These are phyloP conservation scores for Pygoscelis antarcticus DNA, from an alignment of 2,113 vertebrate species.

Conservation along the genomic window DNA sequence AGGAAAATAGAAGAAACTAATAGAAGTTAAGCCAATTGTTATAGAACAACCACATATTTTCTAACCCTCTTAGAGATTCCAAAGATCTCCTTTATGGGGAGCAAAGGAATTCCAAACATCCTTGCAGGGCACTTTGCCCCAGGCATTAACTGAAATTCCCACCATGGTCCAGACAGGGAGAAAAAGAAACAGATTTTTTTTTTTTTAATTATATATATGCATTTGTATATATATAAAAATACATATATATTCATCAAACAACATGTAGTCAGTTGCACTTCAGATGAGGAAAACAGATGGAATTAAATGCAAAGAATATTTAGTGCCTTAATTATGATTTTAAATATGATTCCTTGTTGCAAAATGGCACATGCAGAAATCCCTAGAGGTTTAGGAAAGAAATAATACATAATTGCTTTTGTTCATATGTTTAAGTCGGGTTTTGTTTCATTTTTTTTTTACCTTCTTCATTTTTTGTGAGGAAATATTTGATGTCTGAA, in stretches of 20 bases:
- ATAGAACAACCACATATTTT: background rate
- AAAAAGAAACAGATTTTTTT: background rate
- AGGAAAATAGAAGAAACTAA: slow-evolving; percentile 22
- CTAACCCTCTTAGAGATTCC: slow-evolving; percentile 43
- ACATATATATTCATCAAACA: background rate
- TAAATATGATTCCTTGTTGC: background rate
- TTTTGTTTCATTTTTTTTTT: background rate
- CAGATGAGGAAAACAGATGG: background rate
- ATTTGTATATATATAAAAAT: background rate
- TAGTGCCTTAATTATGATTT: background rate
- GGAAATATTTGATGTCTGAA: background rate
- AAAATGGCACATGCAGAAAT: background rate
- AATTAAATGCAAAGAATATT: background rate
- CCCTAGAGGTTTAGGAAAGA: background rate
- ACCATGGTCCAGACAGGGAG: background rate
- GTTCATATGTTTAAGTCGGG: background rate
- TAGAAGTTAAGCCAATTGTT: background rate
- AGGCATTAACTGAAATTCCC: slow-evolving; percentile 69
- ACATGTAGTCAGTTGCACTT: background rate
- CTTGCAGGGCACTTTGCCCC: slow-evolving; percentile 48
- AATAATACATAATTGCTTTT: background rate
- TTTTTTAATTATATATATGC: no score
- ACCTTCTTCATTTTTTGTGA: background rate
- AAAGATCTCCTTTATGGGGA: slow-evolving; percentile 59
- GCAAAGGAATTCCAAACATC: slow-evolving; percentile 73